These are phyloP conservation scores for Epizoanthus illoricatus DNA, from an alignment of 92 coral and sea anemone genomes.

Conservation along the genomic window DNA sequence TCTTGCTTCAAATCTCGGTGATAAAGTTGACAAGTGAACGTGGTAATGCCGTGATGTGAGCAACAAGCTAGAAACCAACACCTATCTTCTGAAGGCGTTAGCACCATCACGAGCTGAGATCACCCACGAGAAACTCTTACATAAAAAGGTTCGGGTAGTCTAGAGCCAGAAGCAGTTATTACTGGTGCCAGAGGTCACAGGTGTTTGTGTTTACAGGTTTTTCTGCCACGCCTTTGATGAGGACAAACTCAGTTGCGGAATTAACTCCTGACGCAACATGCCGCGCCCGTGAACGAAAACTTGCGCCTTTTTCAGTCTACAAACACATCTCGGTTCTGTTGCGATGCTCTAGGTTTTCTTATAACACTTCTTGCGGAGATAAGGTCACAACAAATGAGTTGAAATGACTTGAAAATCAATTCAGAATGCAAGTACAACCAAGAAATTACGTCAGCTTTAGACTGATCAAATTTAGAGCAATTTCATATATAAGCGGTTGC, in stretches of 20 bases:
- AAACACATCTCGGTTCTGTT: too few species aligned
- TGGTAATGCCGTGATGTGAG: neutral
- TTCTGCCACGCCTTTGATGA: constrained; percentile 21
- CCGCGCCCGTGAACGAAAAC: neutral
- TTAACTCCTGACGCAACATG: constrained; percentile 5
- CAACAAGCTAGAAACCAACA: neutral
- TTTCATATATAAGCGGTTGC: too few species aligned
- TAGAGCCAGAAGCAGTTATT: neutral
- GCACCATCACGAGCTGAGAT: constrained; percentile 11
- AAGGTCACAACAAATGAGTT: too few species aligned
- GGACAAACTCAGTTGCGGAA: constrained; percentile 22
- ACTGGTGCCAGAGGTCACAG: constrained; percentile 27
- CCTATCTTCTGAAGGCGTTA: neutral
- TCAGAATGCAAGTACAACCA: too few species aligned
- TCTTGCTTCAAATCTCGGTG: constrained; percentile 8
- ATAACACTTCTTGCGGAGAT: too few species aligned
- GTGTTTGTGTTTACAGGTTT: constrained; percentile 10
- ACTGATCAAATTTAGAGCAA: too few species aligned
- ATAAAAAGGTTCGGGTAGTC: neutral
- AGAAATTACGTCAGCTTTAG: too few species aligned
- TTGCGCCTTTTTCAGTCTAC: neutral
- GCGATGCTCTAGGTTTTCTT: too few species aligned
- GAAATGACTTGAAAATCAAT: too few species aligned
- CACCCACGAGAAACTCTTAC: neutral
- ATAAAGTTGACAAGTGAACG: neutral